Percentiles rank a stretch among this genome's conserved stretches.
Evolutionary conservation across 2,113 vertebrate species (phyloP).

Genomic region (Indicator indicator): DNA sequence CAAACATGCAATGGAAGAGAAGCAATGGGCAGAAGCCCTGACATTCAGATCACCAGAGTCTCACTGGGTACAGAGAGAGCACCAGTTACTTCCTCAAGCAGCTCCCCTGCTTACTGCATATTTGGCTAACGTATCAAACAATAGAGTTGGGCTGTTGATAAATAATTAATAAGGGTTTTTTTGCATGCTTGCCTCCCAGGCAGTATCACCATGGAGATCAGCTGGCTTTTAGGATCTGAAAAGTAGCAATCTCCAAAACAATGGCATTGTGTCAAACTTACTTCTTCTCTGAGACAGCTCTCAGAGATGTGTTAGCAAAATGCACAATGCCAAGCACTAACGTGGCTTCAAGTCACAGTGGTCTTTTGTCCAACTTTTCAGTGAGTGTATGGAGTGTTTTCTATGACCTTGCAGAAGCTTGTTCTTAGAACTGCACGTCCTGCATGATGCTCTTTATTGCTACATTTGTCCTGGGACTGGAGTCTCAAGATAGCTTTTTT

Average conservation of each 20-base stretch:
- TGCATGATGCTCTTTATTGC: neutral
- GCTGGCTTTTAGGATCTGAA: constrained; percentile 43
- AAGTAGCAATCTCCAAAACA: constrained; percentile 3
- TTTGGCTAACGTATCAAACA: neutral
- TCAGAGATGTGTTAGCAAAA: neutral
- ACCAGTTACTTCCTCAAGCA: neutral
- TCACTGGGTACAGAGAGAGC: neutral
- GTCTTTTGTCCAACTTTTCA: constrained; percentile 3
- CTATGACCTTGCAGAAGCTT: neutral
- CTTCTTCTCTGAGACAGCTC: neutral
- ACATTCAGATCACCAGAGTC: neutral
- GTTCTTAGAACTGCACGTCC: neutral
- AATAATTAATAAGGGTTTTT: constrained; percentile 65
- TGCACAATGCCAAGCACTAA: neutral
- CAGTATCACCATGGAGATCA: constrained; percentile 28
- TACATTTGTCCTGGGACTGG: neutral
- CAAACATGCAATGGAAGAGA: neutral
- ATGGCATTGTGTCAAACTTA: neutral
- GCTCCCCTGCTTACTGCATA: neutral
- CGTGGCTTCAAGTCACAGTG: neutral
- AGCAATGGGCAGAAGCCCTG: neutral
- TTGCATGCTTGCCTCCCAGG: constrained; percentile 27
- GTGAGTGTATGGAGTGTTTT: neutral
- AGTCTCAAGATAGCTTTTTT: neutral
- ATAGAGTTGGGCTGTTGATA: constrained; percentile 11